These are phyloP conservation scores for Archips crataeganus DNA, from an alignment of 2,888 invertebrate genomes.

Conservation along the genomic window DNA sequence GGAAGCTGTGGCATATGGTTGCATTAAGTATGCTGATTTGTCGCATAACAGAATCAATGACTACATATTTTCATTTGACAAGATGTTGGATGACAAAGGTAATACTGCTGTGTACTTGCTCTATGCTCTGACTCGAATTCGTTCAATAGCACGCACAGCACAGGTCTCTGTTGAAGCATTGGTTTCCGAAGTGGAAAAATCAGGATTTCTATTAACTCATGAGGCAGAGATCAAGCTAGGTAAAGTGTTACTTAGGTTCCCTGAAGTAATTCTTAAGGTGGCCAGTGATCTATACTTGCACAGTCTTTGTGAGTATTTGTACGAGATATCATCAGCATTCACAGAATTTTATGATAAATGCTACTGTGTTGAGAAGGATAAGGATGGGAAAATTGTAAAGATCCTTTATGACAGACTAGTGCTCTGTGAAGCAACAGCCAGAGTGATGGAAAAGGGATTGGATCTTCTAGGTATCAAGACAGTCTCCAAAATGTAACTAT, in stretches of 20 bases:
- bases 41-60: slow-evolving; percentile 97
- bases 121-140: slow-evolving; percentile 97
- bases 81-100: slow-evolving; percentile 99
- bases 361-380: slow-evolving; percentile 98
- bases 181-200: slow-evolving; percentile 85
- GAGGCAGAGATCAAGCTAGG: slow-evolving; percentile 98
- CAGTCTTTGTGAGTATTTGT: slow-evolving; percentile 97
- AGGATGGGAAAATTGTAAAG: slow-evolving; percentile 91
- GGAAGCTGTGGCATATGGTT: slow-evolving; percentile 98
- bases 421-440: slow-evolving; percentile 96
- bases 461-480: slow-evolving; percentile 96
- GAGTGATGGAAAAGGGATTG: slow-evolving; percentile 94
- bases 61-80: slow-evolving; percentile 99
- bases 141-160: slow-evolving; percentile 94
- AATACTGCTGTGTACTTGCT: slow-evolving; percentile 99
- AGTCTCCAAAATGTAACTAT: slow-evolving; percentile 94
- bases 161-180: slow-evolving; percentile 88
- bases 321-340: slow-evolving; percentile 96
- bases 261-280: slow-evolving; percentile 94
- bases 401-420: slow-evolving; percentile 95
- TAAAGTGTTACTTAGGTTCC: slow-evolving; percentile 94
- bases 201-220: slow-evolving; percentile 90
- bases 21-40: slow-evolving; percentile 99
- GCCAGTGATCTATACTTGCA: slow-evolving; percentile 94
- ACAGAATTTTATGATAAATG: slow-evolving; percentile 99